These are phyloP conservation scores for Drosophila fungiperda DNA, from an alignment of 2,888 invertebrate genomes.

Conservation along the genomic window DNA sequence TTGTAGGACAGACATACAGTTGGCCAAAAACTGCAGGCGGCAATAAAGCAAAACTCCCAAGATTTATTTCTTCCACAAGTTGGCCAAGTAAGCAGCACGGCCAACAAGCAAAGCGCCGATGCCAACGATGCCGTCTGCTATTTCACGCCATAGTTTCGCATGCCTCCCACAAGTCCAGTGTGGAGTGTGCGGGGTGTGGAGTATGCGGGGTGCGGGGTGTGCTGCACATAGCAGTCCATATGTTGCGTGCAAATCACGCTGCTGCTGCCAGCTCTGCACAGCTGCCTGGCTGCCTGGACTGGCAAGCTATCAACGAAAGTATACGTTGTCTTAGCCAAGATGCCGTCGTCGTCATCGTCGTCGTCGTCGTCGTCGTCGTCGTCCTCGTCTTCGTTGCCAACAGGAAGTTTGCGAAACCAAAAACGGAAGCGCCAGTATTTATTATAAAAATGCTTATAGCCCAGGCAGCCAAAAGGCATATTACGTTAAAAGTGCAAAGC, in stretches of 20 bases:
- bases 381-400: constrained; percentile 57
- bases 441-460: constrained; percentile 81
- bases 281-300: constrained; percentile 8
- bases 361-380: constrained; percentile 51
- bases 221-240: constrained; percentile 54
- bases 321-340: constrained; percentile 59
- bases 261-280: constrained; percentile 11
- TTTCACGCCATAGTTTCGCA: constrained; percentile 51
- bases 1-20: not conserved
- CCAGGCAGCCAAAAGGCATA: constrained; percentile 76
- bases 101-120: constrained; percentile 32
- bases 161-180: constrained; percentile 33
- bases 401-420: constrained; percentile 81
- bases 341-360: constrained; percentile 23
- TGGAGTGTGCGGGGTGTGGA: not conserved
- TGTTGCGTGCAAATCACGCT: constrained; percentile 81
- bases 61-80: constrained; percentile 76
- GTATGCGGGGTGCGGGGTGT: not conserved
- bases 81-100: constrained; percentile 44
- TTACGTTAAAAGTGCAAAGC: constrained; percentile 76
- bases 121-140: constrained; percentile 48
- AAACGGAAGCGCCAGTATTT: constrained; percentile 81
- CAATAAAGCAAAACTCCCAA: constrained; percentile 76
- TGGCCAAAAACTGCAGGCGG: constrained; percentile 60
- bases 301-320: constrained; percentile 44